These are phyloP conservation scores for Phylloscopus collybita DNA, from an alignment of 2,797 vertebrate genomes.

Conservation along the genomic window DNA sequence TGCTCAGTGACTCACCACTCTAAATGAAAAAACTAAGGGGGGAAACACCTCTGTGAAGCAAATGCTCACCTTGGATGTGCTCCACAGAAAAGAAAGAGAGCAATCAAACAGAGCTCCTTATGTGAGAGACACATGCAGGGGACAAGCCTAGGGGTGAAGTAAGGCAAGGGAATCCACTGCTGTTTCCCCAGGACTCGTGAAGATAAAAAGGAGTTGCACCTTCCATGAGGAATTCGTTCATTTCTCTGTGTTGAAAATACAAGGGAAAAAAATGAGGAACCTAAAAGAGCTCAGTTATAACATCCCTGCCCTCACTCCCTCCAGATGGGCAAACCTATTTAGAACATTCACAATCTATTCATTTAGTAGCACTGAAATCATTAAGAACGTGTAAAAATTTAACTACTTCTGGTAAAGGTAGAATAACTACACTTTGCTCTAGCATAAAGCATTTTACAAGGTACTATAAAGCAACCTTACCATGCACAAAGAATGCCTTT, in stretches of 20 bases:
- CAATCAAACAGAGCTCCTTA: background rate
- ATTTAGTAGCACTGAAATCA: background rate
- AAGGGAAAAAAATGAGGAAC: background rate
- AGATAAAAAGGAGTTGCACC: background rate
- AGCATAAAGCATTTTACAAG: background rate
- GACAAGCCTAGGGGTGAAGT: background rate
- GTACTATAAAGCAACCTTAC: background rate
- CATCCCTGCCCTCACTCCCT: background rate
- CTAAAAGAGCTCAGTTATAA: background rate
- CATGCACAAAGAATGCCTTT: background rate
- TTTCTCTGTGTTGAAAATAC: background rate
- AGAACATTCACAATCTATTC: background rate
- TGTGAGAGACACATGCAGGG: rapidly evolving
- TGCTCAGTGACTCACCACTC: background rate
- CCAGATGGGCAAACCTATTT: background rate
- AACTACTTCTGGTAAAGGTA: background rate
- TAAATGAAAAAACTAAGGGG: rapidly evolving
- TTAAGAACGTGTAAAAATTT: background rate
- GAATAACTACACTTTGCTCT: background rate
- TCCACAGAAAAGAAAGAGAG: background rate
- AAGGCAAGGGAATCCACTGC: background rate
- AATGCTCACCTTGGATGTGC: background rate
- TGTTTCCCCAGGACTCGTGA: background rate
- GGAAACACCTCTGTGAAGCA: rapidly evolving
- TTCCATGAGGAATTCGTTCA: background rate